phyloP scores from a whole-genome alignment of 2,888 invertebrate genomes.

The Agonopterix arenella region DNA sequence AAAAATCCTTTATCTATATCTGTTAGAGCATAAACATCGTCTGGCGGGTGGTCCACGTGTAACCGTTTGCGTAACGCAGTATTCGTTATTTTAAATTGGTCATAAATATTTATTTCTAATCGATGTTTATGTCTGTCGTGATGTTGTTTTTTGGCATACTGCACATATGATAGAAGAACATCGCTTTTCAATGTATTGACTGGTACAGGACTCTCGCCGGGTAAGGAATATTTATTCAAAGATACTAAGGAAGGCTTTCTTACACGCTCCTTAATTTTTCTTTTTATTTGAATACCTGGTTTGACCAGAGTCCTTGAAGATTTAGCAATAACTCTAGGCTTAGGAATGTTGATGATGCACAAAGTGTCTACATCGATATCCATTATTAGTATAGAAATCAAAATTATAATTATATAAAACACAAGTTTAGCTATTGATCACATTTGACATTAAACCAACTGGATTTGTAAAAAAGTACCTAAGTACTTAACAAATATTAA shows the following conservation, averaged over 20 bases:
- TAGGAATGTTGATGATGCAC: conserved; percentile 31
- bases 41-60: conserved; percentile 22
- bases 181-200: conserved; percentile 30
- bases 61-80: conserved; percentile 35
- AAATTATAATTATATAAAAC: too few relatives aligned
- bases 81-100: conserved; percentile 43
- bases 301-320: conserved; percentile 11
- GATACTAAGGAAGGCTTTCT: conserved; percentile 19
- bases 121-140: conserved; percentile 26
- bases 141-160: conserved; percentile 38
- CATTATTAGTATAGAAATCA: too few relatives aligned
- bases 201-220: conserved; percentile 26
- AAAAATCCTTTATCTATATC: conserved; percentile 45
- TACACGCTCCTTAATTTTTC: conserved; percentile 1
- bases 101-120: conserved; percentile 26
- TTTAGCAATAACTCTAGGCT: conserved; percentile 20
- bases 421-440: too few relatives aligned
- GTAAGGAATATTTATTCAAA: conserved; percentile 24
- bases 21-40: conserved; percentile 36
- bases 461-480: too few relatives aligned
- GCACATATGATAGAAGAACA: conserved; percentile 36
- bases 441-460: too few relatives aligned
- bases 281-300: conserved; percentile 1
- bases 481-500: too few relatives aligned
- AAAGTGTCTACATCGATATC: conserved; percentile 11